Conservation (phyloP, 2,113 vertebrate species). For the Mirza zaza region DNA sequence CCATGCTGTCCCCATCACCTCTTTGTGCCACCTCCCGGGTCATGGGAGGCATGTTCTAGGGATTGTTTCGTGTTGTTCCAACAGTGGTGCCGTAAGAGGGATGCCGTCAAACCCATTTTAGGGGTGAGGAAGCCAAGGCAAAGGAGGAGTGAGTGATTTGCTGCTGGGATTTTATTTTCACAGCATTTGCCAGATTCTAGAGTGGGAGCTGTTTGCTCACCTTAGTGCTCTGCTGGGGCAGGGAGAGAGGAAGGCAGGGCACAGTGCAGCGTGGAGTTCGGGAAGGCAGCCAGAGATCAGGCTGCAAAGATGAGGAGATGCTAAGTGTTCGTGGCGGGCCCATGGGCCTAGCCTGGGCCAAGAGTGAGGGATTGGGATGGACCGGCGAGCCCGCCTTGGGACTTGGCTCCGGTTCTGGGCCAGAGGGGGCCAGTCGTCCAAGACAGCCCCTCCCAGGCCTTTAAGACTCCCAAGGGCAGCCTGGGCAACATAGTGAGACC, state of each 20-base stretch:
- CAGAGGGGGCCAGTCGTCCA: not conserved
- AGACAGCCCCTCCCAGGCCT: not conserved
- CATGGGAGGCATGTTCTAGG: not conserved
- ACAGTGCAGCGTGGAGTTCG: not conserved
- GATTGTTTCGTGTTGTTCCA: not conserved
- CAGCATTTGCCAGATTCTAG: not conserved
- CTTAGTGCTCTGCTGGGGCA: not conserved
- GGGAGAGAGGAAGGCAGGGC: not conserved
- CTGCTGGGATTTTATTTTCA: not conserved
- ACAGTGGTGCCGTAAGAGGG: not conserved
- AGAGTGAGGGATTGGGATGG: not conserved
- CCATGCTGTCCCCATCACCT: accelerated
- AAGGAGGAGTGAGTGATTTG: not conserved
- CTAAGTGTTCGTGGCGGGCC: not conserved
- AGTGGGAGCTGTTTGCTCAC: not conserved
- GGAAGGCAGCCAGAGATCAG: not conserved
- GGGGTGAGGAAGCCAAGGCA: not conserved
- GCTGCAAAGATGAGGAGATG: not conserved
- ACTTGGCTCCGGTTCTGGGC: not conserved
- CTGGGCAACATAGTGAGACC: not conserved
- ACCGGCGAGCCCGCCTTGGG: not conserved
- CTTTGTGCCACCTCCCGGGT: not conserved
- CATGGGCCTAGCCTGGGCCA: not conserved
- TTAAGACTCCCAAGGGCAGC: not conserved
- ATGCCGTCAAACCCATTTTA: too few relatives aligned